Evolutionary conservation across 2,113 vertebrate genomes (phyloP).

Genomic region (Aegithalos caudatus): DNA sequence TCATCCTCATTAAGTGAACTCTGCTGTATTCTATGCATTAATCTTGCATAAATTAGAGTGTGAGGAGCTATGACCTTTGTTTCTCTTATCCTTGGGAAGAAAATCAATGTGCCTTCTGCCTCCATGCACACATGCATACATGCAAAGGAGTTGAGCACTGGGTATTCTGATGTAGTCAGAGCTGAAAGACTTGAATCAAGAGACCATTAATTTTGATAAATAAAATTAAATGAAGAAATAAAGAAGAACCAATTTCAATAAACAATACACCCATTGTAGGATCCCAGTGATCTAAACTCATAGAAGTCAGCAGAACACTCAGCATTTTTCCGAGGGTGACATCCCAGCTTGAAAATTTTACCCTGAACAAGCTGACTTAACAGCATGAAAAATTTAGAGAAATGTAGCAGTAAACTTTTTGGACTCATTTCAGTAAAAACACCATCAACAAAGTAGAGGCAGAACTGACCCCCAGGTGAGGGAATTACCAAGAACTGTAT

Average conservation of each 20-base stretch:
- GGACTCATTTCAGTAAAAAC: not conserved
- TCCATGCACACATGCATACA: not conserved
- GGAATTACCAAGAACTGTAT: not conserved
- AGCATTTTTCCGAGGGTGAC: not conserved
- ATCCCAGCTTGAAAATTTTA: not conserved
- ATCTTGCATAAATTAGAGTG: constrained; percentile 41
- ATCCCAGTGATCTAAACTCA: not conserved
- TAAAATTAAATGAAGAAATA: not conserved
- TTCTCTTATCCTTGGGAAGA: constrained; percentile 24
- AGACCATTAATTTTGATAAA: not conserved
- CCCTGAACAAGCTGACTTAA: not conserved
- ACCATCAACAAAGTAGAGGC: not conserved
- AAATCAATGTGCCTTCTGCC: constrained; percentile 52
- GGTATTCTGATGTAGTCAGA: not conserved
- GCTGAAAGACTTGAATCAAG: not conserved
- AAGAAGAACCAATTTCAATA: not conserved
- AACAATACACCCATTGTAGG: not conserved
- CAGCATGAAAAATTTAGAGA: not conserved
- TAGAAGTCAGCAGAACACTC: not conserved
- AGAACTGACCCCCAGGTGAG: not conserved
- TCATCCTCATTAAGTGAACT: constrained; percentile 18
- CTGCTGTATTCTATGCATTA: not conserved
- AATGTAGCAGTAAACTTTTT: not conserved
- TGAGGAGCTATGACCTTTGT: constrained; percentile 48
- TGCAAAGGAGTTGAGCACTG: not conserved